phyloP scores from a whole-genome alignment of 2,888 invertebrate species.

The Sinohyriopsis cumingii region DNA sequence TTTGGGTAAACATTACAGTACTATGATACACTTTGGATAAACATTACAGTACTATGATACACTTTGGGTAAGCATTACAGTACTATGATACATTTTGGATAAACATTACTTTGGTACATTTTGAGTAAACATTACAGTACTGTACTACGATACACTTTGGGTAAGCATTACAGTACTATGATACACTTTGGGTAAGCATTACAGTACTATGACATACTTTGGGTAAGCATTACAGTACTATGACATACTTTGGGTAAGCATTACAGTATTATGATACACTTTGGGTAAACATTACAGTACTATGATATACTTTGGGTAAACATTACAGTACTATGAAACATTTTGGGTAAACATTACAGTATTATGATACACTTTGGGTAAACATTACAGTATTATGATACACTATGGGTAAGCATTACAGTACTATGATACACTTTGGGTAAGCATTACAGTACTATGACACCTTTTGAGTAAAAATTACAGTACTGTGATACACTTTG shows the following conservation, averaged over 20 bases:
- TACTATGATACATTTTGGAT: too few species aligned
- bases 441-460: conserved; percentile 82
- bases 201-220: conserved; percentile 90
- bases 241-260: conserved; percentile 84
- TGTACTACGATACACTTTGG: conserved; percentile 93
- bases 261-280: conserved; percentile 87
- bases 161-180: conserved; percentile 80
- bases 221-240: conserved; percentile 78
- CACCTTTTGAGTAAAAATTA: conserved; percentile 79
- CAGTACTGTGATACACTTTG: conserved; percentile 77
- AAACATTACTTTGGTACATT: conserved; percentile 92
- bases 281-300: conserved; percentile 77
- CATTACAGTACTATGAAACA: conserved; percentile 85
- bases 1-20: conserved; percentile 79
- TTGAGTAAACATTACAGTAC: conserved; percentile 77
- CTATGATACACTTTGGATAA: conserved; percentile 88
- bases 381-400: conserved; percentile 82
- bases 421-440: conserved; percentile 91
- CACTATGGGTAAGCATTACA: conserved; percentile 79
- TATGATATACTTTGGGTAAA: conserved; percentile 88
- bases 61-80: conserved; percentile 78
- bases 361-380: conserved; percentile 89
- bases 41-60: conserved; percentile 83
- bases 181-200: conserved; percentile 81
- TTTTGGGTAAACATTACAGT: conserved; percentile 78